Conservation (phyloP, 2,888 invertebrate genomes). For the Stratiomys singularior region DNA sequence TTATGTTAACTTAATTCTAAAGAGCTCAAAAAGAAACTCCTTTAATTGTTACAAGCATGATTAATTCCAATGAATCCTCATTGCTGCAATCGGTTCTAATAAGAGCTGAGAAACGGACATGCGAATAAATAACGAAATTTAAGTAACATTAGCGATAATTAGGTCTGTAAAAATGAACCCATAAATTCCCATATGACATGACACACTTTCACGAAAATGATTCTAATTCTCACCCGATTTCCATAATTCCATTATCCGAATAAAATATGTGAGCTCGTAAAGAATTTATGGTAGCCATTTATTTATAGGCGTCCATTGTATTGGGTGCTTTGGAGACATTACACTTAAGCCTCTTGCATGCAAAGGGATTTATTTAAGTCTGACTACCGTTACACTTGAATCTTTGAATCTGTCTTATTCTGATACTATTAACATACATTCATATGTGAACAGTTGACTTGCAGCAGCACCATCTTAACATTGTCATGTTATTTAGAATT, state of each 20-base stretch:
- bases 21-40: too few relatives aligned
- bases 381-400: constrained; percentile 21
- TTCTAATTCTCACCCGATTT: not conserved
- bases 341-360: constrained; percentile 19
- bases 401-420: constrained; percentile 16
- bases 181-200: not conserved
- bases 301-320: constrained; percentile 1
- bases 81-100: too few relatives aligned
- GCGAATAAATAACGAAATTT: too few relatives aligned
- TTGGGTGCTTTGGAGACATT: not conserved
- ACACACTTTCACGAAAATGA: not conserved
- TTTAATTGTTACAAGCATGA: too few relatives aligned
- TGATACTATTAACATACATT: constrained; percentile 17
- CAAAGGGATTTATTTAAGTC: constrained; percentile 29
- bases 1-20: too few relatives aligned
- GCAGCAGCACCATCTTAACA: not conserved
- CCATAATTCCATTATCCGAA: not conserved
- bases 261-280: not conserved
- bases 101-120: too few relatives aligned
- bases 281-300: constrained; percentile 15
- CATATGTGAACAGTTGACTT: not conserved
- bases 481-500: not conserved
- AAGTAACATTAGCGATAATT: not conserved
- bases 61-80: too few relatives aligned
- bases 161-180: not conserved